Evolutionary conservation across 2,797 vertebrate genomes (phyloP).

Genomic region (Euphonia xanthogaster): DNA sequence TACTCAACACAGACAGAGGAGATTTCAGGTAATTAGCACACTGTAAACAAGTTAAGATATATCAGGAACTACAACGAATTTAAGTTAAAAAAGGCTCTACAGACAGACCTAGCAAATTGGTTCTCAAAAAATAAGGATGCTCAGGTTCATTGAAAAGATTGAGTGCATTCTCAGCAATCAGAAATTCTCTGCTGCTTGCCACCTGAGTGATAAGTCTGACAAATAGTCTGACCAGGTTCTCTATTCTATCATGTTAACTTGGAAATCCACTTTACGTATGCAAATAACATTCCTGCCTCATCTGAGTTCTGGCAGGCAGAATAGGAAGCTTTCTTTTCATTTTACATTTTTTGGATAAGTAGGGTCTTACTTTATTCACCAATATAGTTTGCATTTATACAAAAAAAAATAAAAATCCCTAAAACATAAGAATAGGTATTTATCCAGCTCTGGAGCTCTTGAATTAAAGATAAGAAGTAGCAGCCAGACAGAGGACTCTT

Average conservation of each 20-base stretch:
- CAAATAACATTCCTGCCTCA: neutral
- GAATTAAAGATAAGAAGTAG: conserved; percentile 27
- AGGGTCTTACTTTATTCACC: neutral
- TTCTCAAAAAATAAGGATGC: neutral
- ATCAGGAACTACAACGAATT: neutral
- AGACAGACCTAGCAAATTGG: neutral
- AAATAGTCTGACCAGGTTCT: neutral
- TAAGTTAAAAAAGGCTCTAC: neutral
- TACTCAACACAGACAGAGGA: neutral
- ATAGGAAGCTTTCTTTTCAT: neutral
- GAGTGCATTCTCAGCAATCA: neutral
- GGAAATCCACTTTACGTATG: neutral
- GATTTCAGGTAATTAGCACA: neutral
- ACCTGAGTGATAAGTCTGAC: neutral
- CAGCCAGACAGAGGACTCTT: neutral
- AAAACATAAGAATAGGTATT: neutral
- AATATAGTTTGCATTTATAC: neutral
- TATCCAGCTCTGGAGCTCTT: neutral
- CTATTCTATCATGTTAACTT: neutral
- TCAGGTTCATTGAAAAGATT: neutral
- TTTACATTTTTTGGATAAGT: neutral
- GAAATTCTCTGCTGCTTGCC: conserved; percentile 13
- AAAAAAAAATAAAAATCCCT: neutral
- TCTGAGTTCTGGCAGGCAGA: neutral
- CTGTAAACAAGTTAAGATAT: neutral